phyloP scores from a whole-genome alignment of 2,113 vertebrate genomes.

The Bufo bufo region DNA sequence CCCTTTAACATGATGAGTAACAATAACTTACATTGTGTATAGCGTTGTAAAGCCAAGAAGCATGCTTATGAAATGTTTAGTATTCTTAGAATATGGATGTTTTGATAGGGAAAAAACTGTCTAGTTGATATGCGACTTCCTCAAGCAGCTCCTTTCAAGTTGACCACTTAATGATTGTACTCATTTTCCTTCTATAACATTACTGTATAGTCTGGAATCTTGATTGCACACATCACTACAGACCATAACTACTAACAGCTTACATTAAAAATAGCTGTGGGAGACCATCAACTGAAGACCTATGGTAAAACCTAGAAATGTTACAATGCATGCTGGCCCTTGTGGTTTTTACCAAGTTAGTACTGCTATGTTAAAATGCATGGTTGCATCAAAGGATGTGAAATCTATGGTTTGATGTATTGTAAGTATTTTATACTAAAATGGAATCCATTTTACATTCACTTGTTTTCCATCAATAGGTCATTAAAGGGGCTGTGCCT shows the following conservation, averaged over 20 bases:
- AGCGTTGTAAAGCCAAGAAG: background rate
- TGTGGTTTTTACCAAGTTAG: conserved; percentile 44
- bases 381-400: conserved; percentile 7
- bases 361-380: conserved; percentile 29
- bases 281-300: conserved; percentile 42
- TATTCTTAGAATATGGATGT: conserved; percentile 19
- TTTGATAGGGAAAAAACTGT: conserved; percentile 29
- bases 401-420: background rate
- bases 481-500: background rate
- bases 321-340: conserved; percentile 13
- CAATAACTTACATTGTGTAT: background rate
- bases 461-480: background rate
- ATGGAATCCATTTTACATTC: background rate
- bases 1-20: background rate
- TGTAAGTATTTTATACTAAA: background rate
- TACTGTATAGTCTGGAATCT: conserved; percentile 41
- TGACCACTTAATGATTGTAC: conserved; percentile 30
- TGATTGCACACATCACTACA: conserved; percentile 43
- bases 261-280: conserved; percentile 48
- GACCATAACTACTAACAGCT: conserved; percentile 52
- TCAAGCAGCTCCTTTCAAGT: conserved; percentile 12
- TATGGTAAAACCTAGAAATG: conserved; percentile 38
- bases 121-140: conserved; percentile 24
- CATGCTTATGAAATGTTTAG: background rate
- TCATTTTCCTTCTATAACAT: conserved; percentile 45